Evolutionary conservation across 2,113 vertebrate genomes (phyloP).

Genomic region (Megatriorchis doriae): DNA sequence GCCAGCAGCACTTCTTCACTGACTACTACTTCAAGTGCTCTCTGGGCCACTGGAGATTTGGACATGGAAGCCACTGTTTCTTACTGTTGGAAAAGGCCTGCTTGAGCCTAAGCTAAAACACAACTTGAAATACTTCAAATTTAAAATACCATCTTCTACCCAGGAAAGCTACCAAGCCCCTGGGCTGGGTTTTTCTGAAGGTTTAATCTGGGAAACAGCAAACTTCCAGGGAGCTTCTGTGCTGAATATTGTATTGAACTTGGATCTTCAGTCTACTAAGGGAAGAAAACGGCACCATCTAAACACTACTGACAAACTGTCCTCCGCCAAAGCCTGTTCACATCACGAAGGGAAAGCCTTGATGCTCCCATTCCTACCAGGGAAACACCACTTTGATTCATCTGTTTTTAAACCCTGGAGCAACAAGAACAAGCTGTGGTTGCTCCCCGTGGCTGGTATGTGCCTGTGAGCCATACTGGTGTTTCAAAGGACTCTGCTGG

Average conservation of each 20-base stretch:
- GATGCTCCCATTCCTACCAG: neutral
- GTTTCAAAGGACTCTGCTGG: neutral
- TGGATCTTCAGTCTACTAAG: neutral
- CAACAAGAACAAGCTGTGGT: neutral
- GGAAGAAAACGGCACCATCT: neutral
- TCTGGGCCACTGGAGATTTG: neutral
- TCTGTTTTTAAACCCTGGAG: neutral
- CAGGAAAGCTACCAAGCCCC: neutral
- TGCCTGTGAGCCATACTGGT: neutral
- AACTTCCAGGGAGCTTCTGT: neutral
- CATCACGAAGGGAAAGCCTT: neutral
- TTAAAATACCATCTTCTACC: neutral
- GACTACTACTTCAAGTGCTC: neutral
- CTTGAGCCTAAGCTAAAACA: neutral
- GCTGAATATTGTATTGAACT: neutral
- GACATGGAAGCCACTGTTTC: neutral
- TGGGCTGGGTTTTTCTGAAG: neutral
- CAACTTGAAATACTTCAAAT: neutral
- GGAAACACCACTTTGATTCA: neutral
- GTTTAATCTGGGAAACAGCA: neutral
- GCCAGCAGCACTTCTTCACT: neutral
- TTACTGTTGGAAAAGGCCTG: neutral
- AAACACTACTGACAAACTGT: neutral
- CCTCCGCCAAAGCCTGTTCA: neutral
- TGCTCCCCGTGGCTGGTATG: neutral